phyloP scores from a whole-genome alignment of 1,140 invertebrate genomes.

The Diplogasteroides magnus region DNA sequence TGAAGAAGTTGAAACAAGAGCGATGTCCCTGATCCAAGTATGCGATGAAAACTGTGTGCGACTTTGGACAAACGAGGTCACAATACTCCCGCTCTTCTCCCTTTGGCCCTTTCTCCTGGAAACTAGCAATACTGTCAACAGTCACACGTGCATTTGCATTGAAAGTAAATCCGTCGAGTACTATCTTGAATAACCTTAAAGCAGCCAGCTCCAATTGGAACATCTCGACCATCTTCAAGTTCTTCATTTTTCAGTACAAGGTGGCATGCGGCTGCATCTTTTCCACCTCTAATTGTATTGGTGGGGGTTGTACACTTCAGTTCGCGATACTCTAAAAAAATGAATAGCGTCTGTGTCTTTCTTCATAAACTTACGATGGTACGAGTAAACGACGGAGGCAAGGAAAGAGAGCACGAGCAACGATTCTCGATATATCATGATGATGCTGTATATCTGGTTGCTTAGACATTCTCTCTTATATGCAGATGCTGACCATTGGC shows the following conservation, averaged over 20 bases:
- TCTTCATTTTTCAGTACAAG: constrained; percentile 53
- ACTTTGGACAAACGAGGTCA: constrained; percentile 52
- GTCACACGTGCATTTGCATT: constrained; percentile 14
- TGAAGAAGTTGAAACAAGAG: constrained; percentile 53
- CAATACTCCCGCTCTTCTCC: constrained; percentile 54
- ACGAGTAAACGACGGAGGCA: constrained; percentile 29
- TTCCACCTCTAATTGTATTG: constrained; percentile 44
- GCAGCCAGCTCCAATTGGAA: constrained; percentile 54
- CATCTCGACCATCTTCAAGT: constrained; percentile 45
- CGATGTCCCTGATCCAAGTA: constrained; percentile 51
- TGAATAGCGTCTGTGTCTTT: neutral
- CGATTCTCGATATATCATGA: neutral
- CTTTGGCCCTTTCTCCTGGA: constrained; percentile 44
- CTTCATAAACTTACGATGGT: constrained; percentile 39
- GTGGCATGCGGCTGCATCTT: constrained; percentile 45
- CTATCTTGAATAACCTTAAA: constrained; percentile 28
- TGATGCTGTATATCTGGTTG: neutral
- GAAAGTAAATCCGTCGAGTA: neutral
- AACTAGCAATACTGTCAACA: too few relatives aligned
- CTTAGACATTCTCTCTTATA: neutral
- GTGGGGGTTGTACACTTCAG: constrained; percentile 53
- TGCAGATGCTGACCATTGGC: neutral
- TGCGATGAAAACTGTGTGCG: constrained; percentile 53
- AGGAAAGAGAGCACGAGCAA: constrained; percentile 5
- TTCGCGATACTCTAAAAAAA: constrained; percentile 47